Evolutionary conservation across 92 coral and sea anemone genomes (phyloP).

Genomic region (Montipora capitata): DNA sequence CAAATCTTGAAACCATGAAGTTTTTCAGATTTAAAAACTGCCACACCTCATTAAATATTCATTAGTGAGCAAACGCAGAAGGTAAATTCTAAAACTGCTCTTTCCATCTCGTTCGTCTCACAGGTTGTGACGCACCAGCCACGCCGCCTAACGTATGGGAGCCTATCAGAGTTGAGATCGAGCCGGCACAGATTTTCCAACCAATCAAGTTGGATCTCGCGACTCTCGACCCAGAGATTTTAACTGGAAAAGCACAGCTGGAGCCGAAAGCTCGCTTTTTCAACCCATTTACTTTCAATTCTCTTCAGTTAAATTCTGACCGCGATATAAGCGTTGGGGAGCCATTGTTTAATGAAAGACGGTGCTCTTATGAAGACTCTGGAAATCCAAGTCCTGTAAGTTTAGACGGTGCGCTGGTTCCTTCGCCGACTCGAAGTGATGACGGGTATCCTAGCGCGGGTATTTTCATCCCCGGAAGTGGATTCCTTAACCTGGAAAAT

Average conservation of each 20-base stretch:
- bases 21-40: slow-evolving; percentile 78
- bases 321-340: slow-evolving; percentile 51
- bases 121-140: slow-evolving; percentile 69
- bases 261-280: slow-evolving; percentile 82
- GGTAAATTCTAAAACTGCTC: slow-evolving; percentile 75
- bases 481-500: slow-evolving; percentile 80
- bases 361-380: slow-evolving; percentile 69
- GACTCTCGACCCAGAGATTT: slow-evolving; percentile 84
- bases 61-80: slow-evolving; percentile 77
- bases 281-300: slow-evolving; percentile 83
- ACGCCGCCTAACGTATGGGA: slow-evolving; percentile 87
- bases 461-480: slow-evolving; percentile 91
- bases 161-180: slow-evolving; percentile 93
- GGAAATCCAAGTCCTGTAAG: slow-evolving; percentile 73
- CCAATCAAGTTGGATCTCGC: slow-evolving; percentile 89
- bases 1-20: slow-evolving; percentile 59
- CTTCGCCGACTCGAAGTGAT: slow-evolving; percentile 99
- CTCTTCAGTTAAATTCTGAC: slow-evolving; percentile 80
- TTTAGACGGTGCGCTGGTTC: slow-evolving; percentile 91
- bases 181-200: slow-evolving; percentile 89
- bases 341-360: slow-evolving; percentile 27
- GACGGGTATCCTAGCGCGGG: slow-evolving; percentile 91
- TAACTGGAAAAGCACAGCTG: slow-evolving; percentile 95
- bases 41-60: slow-evolving; percentile 91
- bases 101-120: slow-evolving; percentile 53